phyloP scores from a whole-genome alignment of 2,113 vertebrate species.

The Rhea americana region DNA sequence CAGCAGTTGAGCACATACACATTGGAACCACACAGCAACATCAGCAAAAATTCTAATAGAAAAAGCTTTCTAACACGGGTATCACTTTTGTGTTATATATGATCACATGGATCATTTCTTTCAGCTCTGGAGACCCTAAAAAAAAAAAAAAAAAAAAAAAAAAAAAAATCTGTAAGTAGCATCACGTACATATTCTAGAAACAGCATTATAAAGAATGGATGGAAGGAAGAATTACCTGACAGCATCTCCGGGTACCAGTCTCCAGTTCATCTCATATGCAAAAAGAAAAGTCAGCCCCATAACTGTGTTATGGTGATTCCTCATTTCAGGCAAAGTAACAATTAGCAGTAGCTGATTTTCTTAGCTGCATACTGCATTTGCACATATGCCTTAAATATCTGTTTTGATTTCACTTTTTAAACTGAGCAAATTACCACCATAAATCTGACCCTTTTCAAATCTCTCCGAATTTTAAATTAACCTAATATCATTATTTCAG shows the following conservation, averaged over 20 bases:
- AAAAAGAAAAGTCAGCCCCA: not conserved
- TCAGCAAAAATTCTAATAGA: not conserved
- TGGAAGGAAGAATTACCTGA: not conserved
- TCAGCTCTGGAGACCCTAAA: not conserved
- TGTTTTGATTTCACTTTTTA: slow-evolving; percentile 52
- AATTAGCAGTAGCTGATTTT: slow-evolving; percentile 16
- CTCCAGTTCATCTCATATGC: not conserved
- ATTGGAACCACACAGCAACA: not conserved
- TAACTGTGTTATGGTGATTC: not conserved
- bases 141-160: not conserved
- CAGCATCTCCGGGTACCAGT: not conserved
- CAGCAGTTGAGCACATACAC: accelerated
- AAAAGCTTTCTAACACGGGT: not conserved
- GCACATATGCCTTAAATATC: slow-evolving; percentile 21
- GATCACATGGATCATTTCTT: not conserved
- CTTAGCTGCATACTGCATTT: slow-evolving; percentile 5
- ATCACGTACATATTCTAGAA: not conserved
- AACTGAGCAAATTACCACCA: not conserved
- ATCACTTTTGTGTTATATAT: not conserved
- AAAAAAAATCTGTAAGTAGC: not conserved
- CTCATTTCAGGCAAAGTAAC: not conserved
- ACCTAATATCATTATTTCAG: slow-evolving; percentile 24
- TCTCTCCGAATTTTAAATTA: slow-evolving; percentile 52
- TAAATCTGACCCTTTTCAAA: slow-evolving; percentile 44
- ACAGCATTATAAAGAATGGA: not conserved